A percentile compares a stretch with the other conserved stretches of the same genome.
These are phyloP conservation scores for Peromyscus melanophrys DNA, from an alignment of 2,797 vertebrate species.

Conservation along the genomic window DNA sequence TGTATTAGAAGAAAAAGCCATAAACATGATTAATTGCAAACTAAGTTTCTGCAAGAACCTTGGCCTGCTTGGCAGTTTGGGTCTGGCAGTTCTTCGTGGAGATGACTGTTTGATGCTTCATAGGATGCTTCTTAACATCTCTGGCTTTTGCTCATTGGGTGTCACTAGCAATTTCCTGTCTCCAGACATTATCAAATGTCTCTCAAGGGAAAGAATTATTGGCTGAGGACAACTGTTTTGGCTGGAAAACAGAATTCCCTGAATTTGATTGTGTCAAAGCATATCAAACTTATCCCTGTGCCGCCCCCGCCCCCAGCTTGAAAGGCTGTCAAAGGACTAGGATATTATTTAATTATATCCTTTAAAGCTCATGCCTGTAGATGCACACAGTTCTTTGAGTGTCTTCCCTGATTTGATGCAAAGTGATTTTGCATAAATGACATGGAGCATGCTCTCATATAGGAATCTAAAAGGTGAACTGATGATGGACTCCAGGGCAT, in stretches of 20 bases:
- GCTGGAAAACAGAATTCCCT: conserved; percentile 22
- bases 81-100: background rate
- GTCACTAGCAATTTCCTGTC: background rate
- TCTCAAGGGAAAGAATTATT: background rate
- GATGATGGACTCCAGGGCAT: background rate
- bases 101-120: background rate
- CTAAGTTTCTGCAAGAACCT: conserved; percentile 21
- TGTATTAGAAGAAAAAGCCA: background rate
- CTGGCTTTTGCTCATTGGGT: background rate
- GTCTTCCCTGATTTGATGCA: conserved; percentile 25
- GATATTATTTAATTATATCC: background rate
- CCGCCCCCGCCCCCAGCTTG: background rate
- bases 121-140: background rate
- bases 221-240: background rate
- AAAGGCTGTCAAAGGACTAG: conserved; percentile 9
- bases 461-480: conserved; percentile 27
- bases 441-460: background rate
- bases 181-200: background rate
- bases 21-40: background rate
- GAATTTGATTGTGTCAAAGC: conserved; percentile 30
- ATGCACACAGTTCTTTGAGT: background rate
- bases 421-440: conserved; percentile 40
- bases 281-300: background rate
- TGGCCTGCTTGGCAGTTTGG: background rate
- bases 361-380: background rate